Base-by-base conservation (phyloP, 2,113 vertebrate genomes). In the Dipodomys spectabilis region DNA sequence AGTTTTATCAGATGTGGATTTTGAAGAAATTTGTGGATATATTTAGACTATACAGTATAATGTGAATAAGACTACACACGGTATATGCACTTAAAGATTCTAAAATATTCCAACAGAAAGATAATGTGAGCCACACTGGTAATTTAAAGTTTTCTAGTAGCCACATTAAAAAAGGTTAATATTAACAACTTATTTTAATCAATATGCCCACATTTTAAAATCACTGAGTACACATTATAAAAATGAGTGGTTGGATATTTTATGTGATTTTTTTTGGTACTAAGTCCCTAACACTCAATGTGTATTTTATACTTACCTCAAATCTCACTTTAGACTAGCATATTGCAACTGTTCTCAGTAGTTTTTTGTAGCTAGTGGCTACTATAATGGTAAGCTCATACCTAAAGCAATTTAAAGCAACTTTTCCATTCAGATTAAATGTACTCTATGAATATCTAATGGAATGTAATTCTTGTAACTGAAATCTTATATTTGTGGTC, bases 171-270 rank as follows among this genome's bases (percentile, higher is more conserved):
- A 81, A 90, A 82, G 2, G 83, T 80, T 53, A 90, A 65, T 78
- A 93, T 60, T 82, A 83, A n/a, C 65, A 93, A 78, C 86, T 60
- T 44, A 88, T 85, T 91, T 88, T 93, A 65, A 15, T 49, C 10
- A 39, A 4, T 53, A 28, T 64, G 27, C 28, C 30, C 10, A 53
- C 53, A 77, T 49, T 88, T 71, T 11, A 65, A 82, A 64, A 49
- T 78, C 6, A 71, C 90, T 86, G 15, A 49, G 30, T 92, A 22
- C 60, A 23, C 32, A 81, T 79, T 74, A 79, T 74, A 91, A 92
- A 92, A 65, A 23, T 71, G 79, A 28, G 25, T 83, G 27, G 28
- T 89, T 57, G 25, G 62, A 25, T 64, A 23, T 64, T 23, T 62
- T 71, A 16, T 57, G 15, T 57, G 53, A 57, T 57, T 57, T 57